Evolutionary conservation across 1,140 invertebrate genomes (phyloP), one percentile per base, ranked within the genome.

Genomic region (Apis dorsata): DNA sequence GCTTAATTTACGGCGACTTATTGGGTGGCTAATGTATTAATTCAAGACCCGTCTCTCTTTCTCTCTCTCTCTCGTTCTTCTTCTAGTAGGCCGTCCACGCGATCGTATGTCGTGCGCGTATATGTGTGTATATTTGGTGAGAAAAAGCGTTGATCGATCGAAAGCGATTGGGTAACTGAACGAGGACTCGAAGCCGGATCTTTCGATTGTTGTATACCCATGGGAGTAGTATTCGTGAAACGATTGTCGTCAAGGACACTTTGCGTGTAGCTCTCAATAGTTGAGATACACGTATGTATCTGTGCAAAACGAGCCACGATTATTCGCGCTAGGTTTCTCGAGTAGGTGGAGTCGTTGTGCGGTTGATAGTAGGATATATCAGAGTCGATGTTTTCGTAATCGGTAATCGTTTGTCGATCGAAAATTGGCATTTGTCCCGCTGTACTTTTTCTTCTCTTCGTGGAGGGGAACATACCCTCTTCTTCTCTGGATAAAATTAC

Each of bases 1-100:
- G 44, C 21, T 68, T 68, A 75, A 81, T 81, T 81, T 81, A 71
- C 24, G 51, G 5, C 34, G 60, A 57, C 79, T 73, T 66, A 75
- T 75, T 81, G 44, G 44, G 17, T 34, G 34, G 34, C 72, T 74
- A 55, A 74, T 49, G 53, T 66, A 81, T 74, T 75, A 74, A 75
- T 49, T 68, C 71, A n/a, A 17, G 55, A 57, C 55, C 10, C 13
- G 62, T 63, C 62, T 49, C 44, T 3, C 3, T 3, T 5, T 49
- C 34, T 60, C 44, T 24, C 24, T 24, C 3, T 3, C 10, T 49
- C 34, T 60, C 44, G 72, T 12, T 15, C 34, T 11, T 11, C 34
- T 44, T 5, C 34, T 44, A 44, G 34, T 44, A 44, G 34, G 28
- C 8, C 57, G 72, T 60, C 55, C 9, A 44, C 55, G 69, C 34